Evolutionary conservation across 2,888 invertebrate genomes (phyloP).

Genomic region (Strigamia maritima): DNA sequence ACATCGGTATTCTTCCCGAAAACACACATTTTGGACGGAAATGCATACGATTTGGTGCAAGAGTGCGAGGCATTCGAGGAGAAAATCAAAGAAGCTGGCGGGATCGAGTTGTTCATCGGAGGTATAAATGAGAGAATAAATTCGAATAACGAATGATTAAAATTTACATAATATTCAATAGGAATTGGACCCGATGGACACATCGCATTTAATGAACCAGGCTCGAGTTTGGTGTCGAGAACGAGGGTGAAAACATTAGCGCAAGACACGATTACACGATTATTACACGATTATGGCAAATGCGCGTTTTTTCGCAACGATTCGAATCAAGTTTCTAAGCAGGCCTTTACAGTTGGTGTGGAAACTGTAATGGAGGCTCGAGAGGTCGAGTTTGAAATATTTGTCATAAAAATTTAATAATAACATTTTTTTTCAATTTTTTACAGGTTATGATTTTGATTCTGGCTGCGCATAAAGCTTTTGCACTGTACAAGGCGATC

Average conservation of each 20-base stretch:
- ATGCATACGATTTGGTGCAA: constrained; percentile 75
- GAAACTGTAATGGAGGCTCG: constrained; percentile 98
- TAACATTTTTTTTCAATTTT: no score
- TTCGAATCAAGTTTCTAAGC: constrained; percentile 85
- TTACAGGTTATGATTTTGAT: constrained; percentile 90
- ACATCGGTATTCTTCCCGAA: constrained; percentile 89
- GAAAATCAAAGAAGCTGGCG: constrained; percentile 81
- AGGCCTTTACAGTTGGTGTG: constrained; percentile 96
- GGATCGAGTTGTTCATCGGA: constrained; percentile 92
- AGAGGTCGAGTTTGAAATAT: constrained; percentile 63
- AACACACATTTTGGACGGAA: constrained; percentile 94
- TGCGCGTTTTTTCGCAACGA: constrained; percentile 94
- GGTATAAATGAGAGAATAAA: no score
- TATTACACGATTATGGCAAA: constrained; percentile 96
- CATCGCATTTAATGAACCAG: constrained; percentile 99
- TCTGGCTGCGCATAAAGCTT: constrained; percentile 92
- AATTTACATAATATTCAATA: no score
- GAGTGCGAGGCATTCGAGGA: constrained; percentile 86
- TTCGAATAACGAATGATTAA: no score
- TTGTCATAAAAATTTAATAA: no score
- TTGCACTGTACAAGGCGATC: constrained; percentile 94
- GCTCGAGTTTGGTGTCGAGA: constrained; percentile 89
- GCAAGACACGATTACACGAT: constrained; percentile 93
- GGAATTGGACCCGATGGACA: constrained; percentile 99
- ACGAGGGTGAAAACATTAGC: constrained; percentile 95